Percentiles rank a stretch among this genome's conserved stretches.
Conservation (phyloP, 2,888 invertebrate species). For the Euphydryas editha region DNA sequence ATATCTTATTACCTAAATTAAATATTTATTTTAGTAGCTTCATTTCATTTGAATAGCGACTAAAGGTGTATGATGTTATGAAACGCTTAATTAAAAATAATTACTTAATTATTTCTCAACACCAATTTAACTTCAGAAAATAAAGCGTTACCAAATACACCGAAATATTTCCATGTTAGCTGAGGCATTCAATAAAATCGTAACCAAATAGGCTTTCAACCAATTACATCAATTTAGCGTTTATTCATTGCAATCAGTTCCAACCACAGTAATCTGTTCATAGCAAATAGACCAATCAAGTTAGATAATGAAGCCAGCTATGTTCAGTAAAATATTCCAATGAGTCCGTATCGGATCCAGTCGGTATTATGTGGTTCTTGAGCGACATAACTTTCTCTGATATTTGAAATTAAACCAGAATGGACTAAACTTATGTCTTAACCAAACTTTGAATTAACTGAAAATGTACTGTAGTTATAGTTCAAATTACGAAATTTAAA, state of each 20-base stretch:
- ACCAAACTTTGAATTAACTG: background rate
- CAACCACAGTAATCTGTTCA: conserved; percentile 24
- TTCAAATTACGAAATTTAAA: too few species aligned
- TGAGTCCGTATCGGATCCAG: background rate
- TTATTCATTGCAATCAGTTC: conserved; percentile 23
- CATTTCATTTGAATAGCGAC: too few species aligned
- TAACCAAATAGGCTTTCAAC: conserved; percentile 14
- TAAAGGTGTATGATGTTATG: too few species aligned
- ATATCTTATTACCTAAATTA: too few species aligned
- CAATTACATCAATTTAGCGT: conserved; percentile 16
- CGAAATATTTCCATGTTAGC: conserved; percentile 7
- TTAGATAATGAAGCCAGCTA: conserved; percentile 26
- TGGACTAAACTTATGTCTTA: background rate
- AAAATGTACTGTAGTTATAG: background rate
- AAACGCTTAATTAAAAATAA: background rate
- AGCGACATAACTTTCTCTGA: conserved; percentile 4
- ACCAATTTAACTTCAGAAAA: background rate
- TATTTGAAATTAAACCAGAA: conserved; percentile 10
- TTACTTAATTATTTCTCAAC: background rate
- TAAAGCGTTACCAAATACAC: background rate
- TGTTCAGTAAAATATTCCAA: conserved; percentile 25
- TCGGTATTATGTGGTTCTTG: conserved; percentile 1
- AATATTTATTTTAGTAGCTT: too few species aligned
- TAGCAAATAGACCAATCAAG: conserved; percentile 30
- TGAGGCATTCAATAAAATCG: conserved; percentile 16